These are phyloP conservation scores for Ianthella basta DNA, from an alignment of 37 sponge, comb jelly and placozoan genomes.

Conservation along the genomic window DNA sequence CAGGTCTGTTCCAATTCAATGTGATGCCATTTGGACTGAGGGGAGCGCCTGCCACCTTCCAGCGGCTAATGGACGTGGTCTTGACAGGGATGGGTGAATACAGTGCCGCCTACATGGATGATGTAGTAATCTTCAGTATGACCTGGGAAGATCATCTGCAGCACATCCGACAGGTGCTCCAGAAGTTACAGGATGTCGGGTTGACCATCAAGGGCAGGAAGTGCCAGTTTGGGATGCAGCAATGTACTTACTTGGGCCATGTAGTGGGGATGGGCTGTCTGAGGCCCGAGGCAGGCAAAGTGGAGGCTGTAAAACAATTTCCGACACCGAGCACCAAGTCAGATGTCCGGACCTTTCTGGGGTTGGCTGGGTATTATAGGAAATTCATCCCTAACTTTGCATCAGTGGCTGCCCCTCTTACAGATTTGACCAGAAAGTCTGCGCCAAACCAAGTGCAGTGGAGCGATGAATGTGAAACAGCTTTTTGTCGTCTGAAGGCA, in stretches of 20 bases:
- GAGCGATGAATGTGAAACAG: too few species aligned
- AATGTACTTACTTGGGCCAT: slow-evolving; percentile 58
- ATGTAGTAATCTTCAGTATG: slow-evolving; percentile 45
- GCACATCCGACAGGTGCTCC: slow-evolving; percentile 34
- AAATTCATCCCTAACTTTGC: too few species aligned
- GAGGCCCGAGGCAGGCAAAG: slow-evolving; percentile 30
- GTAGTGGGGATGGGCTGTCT: slow-evolving; percentile 46
- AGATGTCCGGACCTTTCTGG: too few species aligned
- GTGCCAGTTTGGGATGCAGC: slow-evolving; percentile 42
- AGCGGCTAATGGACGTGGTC: slow-evolving; percentile 52
- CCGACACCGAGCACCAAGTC: too few species aligned
- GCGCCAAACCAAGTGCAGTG: too few species aligned
- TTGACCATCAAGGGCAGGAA: slow-evolving; percentile 53
- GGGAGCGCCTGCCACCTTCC: slow-evolving; percentile 68
- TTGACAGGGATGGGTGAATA: slow-evolving; percentile 10
- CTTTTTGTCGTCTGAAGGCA: too few species aligned
- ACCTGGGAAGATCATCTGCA: slow-evolving; percentile 57
- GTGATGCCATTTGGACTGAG: slow-evolving; percentile 60
- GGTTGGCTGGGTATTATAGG: too few species aligned
- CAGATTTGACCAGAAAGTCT: too few species aligned
- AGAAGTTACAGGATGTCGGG: slow-evolving; percentile 33
- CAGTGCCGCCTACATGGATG: slow-evolving; percentile 60
- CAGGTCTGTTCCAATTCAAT: slow-evolving; percentile 36
- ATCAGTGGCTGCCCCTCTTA: too few species aligned
- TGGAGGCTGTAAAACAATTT: too few species aligned